Evolutionary conservation across 1,140 invertebrate species (phyloP).

Genomic region (Triops cancriformis): DNA sequence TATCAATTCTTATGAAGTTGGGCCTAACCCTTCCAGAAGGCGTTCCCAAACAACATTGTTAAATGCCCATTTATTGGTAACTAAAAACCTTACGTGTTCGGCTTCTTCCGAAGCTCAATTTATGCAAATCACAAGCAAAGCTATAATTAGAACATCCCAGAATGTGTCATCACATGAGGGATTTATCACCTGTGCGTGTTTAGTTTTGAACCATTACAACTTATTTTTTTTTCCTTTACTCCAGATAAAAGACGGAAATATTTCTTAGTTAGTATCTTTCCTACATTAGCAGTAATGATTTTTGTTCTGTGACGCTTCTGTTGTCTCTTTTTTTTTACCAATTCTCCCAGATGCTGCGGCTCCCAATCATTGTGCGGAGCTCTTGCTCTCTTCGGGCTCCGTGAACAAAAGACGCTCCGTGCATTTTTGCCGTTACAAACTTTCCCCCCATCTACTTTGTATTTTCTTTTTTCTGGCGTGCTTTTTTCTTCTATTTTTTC

Average conservation of each 20-base stretch:
- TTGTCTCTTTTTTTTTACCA: neutral
- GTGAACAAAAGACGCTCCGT: slow-evolving; percentile 1
- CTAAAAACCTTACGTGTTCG: neutral
- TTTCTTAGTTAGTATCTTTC: neutral
- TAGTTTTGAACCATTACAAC: neutral
- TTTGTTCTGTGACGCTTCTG: neutral
- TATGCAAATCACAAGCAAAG: neutral
- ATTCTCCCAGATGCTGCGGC: slow-evolving; percentile 3
- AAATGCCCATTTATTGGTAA: neutral
- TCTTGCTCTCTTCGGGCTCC: slow-evolving; percentile 8
- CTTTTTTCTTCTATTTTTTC: neutral
- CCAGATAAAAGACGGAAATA: neutral
- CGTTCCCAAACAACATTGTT: neutral
- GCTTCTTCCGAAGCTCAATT: neutral
- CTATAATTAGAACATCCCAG: neutral
- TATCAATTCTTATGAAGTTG: neutral
- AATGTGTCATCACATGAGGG: neutral
- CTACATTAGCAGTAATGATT: neutral
- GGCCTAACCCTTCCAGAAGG: neutral
- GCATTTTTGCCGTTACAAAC: slow-evolving; percentile 9
- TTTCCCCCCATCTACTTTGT: slow-evolving; percentile 5
- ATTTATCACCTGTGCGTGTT: neutral
- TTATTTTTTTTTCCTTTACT: neutral
- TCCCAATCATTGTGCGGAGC: slow-evolving; percentile 8
- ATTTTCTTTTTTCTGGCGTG: neutral